These are phyloP conservation scores for Ichneumoninae sp. DNA, from an alignment of 2,888 invertebrate species.

Conservation along the genomic window DNA sequence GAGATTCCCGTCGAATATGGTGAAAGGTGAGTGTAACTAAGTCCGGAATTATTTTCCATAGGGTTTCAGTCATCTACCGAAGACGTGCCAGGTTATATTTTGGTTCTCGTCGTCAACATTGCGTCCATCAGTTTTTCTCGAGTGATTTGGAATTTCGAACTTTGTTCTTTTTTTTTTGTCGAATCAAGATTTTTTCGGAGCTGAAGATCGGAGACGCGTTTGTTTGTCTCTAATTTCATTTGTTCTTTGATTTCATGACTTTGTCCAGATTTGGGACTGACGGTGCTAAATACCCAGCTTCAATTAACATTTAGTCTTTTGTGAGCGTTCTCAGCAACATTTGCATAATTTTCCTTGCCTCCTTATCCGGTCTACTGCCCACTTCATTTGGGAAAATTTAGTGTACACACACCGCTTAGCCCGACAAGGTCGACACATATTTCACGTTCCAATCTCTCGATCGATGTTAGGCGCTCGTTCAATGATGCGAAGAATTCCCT, in stretches of 20 bases:
- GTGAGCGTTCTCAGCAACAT: background rate
- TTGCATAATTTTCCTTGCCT: background rate
- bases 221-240: background rate
- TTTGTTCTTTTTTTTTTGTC: constrained; percentile 4
- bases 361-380: no score
- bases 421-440: no score
- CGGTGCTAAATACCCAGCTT: background rate
- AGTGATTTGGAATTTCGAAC: background rate
- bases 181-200: background rate
- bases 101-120: constrained; percentile 12
- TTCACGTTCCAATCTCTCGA: no score
- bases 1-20: constrained; percentile 44
- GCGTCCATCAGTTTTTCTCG: constrained; percentile 3
- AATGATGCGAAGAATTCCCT: no score
- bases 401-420: no score
- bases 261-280: background rate
- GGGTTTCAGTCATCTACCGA: constrained; percentile 11
- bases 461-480: no score
- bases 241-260: background rate
- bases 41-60: constrained; percentile 35
- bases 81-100: constrained; percentile 57
- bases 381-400: no score
- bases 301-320: background rate
- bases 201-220: background rate
- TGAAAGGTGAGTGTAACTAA: constrained; percentile 55